phyloP scores from a whole-genome alignment of 2,888 invertebrate species.

The Deilephila elpenor region DNA sequence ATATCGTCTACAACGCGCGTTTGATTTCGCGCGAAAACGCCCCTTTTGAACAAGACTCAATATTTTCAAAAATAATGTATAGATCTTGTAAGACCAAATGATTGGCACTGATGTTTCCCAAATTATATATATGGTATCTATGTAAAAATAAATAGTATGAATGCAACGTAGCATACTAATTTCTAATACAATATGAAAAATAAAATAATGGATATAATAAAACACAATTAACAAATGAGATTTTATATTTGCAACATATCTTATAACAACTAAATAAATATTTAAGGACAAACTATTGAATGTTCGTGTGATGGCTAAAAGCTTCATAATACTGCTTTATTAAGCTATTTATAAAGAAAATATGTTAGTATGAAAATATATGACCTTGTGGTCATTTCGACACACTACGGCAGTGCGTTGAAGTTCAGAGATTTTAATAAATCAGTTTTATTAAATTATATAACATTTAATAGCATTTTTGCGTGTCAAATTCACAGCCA shows the following conservation, averaged over 20 bases:
- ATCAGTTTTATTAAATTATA: not conserved
- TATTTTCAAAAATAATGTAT: too few relatives aligned
- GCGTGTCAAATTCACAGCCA: conserved; percentile 16
- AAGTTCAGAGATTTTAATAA: too few relatives aligned
- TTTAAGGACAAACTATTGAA: conserved; percentile 45
- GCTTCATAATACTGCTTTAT: conserved; percentile 54
- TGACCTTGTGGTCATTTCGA: conserved; percentile 31
- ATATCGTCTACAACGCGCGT: too few relatives aligned
- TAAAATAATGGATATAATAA: conserved; percentile 41
- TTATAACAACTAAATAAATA: conserved; percentile 48
- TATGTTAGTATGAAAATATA: conserved; percentile 35
- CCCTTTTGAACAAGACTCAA: too few relatives aligned
- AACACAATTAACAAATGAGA: conserved; percentile 51
- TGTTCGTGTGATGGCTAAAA: conserved; percentile 46
- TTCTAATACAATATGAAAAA: not conserved
- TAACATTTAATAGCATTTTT: not conserved
- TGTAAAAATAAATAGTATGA: too few relatives aligned
- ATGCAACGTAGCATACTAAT: not conserved
- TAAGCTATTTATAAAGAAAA: conserved; percentile 28
- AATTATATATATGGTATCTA: too few relatives aligned
- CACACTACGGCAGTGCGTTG: not conserved
- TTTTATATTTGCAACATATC: conserved; percentile 54
- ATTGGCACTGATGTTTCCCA: too few relatives aligned
- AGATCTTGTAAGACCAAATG: too few relatives aligned
- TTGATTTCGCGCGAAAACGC: too few relatives aligned